These are phyloP conservation scores for Adelphocoris suturalis DNA, from an alignment of 2,888 invertebrate genomes.

Conservation along the genomic window DNA sequence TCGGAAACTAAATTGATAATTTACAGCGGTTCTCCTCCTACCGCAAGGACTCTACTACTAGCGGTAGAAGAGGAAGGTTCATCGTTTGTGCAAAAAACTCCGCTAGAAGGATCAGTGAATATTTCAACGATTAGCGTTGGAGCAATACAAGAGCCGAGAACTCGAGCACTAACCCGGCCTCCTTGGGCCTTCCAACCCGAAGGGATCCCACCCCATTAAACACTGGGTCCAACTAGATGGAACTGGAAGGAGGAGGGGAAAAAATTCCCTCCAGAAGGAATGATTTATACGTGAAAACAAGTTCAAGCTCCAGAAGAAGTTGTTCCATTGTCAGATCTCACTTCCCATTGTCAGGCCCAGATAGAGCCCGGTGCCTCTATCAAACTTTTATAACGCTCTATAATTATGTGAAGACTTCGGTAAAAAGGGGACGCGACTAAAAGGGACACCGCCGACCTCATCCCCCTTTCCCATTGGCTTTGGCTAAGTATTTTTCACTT, in stretches of 20 bases:
- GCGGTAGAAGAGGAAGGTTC: constrained; percentile 8
- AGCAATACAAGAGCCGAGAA: constrained; percentile 65
- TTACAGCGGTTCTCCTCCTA: constrained; percentile 52
- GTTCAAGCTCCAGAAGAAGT: constrained; percentile 68
- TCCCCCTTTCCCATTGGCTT: constrained; percentile 45
- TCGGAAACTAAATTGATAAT: constrained; percentile 69
- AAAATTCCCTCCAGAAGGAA: constrained; percentile 47
- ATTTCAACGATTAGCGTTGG: constrained; percentile 70
- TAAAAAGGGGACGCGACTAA: constrained; percentile 24
- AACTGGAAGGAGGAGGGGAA: constrained; percentile 2
- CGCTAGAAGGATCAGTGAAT: constrained; percentile 64
- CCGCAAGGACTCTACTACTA: constrained; percentile 15
- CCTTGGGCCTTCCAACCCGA: not conserved
- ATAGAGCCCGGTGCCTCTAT: constrained; percentile 67
- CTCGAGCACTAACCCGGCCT: constrained; percentile 13
- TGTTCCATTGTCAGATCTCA: constrained; percentile 69
- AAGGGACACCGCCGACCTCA: not conserved
- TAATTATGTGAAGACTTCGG: constrained; percentile 68
- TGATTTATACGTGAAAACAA: constrained; percentile 71
- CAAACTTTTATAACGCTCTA: constrained; percentile 70
- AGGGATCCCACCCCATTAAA: constrained; percentile 67
- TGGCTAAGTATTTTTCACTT: constrained; percentile 66
- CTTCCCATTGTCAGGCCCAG: constrained; percentile 67
- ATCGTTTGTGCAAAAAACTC: constrained; percentile 67
- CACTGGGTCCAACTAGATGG: constrained; percentile 47